phyloP scores from a whole-genome alignment of 2,888 invertebrate species.

The Macrosiphum euphorbiae region DNA sequence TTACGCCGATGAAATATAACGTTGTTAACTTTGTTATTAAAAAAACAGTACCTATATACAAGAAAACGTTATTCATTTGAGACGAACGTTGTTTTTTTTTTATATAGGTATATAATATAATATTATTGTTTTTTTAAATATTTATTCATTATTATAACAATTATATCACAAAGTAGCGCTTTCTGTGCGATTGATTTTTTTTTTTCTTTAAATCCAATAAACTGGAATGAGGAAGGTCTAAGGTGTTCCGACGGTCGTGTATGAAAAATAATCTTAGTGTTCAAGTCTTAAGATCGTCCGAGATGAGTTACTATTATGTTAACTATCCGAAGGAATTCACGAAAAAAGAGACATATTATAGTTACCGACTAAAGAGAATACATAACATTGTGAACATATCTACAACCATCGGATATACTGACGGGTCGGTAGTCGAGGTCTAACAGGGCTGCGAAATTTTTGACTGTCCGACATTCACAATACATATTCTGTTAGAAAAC shows the following conservation, averaged over 20 bases:
- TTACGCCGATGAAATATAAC: not conserved
- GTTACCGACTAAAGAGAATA: not conserved
- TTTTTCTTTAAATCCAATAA: not conserved
- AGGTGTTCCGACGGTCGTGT: not conserved
- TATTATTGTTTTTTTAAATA: not conserved
- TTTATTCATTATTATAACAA: not conserved
- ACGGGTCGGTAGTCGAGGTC: not conserved
- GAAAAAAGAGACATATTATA: not conserved
- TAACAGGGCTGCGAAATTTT: not conserved
- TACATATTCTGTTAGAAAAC: not conserved
- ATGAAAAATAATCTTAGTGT: not conserved
- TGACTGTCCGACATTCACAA: not conserved
- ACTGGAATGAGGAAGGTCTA: not conserved
- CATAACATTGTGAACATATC: not conserved
- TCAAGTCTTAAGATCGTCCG: not conserved
- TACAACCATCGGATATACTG: not conserved
- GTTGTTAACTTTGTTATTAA: constrained; percentile 16
- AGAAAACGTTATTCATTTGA: not conserved
- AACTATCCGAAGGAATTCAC: not conserved
- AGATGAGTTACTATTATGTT: not conserved
- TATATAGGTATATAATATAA: not conserved
- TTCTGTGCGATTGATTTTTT: not conserved
- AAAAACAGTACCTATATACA: not conserved
- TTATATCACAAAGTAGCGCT: not conserved
- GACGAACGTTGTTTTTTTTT: not conserved